These are phyloP conservation scores for Cephus rjabovi DNA, from an alignment of 2,888 invertebrate species.

Conservation along the genomic window DNA sequence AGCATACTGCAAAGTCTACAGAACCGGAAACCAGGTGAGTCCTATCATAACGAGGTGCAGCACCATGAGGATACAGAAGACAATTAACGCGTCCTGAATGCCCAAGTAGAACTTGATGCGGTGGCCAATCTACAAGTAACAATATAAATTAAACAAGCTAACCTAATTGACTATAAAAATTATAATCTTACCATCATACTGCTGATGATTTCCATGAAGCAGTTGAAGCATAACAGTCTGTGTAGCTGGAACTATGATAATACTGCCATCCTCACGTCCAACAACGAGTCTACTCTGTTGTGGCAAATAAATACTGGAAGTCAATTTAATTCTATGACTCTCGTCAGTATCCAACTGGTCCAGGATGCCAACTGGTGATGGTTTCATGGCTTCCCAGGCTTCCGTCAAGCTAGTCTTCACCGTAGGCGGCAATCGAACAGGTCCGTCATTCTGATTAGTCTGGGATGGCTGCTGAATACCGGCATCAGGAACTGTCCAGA, in stretches of 20 bases:
- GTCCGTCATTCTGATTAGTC: constrained; percentile 71
- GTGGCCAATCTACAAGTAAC: constrained; percentile 80
- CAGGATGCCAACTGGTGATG: constrained; percentile 89
- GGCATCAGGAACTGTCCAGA: constrained; percentile 92
- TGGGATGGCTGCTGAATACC: constrained; percentile 73
- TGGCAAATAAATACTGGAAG: constrained; percentile 94
- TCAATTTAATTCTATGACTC: constrained; percentile 81
- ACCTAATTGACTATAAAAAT: constrained; percentile 10
- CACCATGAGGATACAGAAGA: constrained; percentile 93
- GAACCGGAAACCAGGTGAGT: constrained; percentile 94
- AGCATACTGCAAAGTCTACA: constrained; percentile 96
- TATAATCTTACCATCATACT: constrained; percentile 74
- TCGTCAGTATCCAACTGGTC: constrained; percentile 87
- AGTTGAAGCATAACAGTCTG: constrained; percentile 95
- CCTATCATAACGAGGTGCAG: constrained; percentile 89
- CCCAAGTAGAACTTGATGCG: constrained; percentile 87
- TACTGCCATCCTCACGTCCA: constrained; percentile 95
- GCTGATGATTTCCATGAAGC: constrained; percentile 88
- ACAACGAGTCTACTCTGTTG: constrained; percentile 94
- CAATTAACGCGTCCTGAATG: constrained; percentile 96
- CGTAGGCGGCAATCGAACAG: constrained; percentile 78
- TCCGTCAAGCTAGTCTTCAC: constrained; percentile 84
- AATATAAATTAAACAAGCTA: background rate
- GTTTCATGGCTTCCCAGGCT: constrained; percentile 90
- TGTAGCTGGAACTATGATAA: constrained; percentile 95